Base-by-base conservation (phyloP, 1,140 invertebrate genomes). In the Anagrus nilaparvatae region DNA sequence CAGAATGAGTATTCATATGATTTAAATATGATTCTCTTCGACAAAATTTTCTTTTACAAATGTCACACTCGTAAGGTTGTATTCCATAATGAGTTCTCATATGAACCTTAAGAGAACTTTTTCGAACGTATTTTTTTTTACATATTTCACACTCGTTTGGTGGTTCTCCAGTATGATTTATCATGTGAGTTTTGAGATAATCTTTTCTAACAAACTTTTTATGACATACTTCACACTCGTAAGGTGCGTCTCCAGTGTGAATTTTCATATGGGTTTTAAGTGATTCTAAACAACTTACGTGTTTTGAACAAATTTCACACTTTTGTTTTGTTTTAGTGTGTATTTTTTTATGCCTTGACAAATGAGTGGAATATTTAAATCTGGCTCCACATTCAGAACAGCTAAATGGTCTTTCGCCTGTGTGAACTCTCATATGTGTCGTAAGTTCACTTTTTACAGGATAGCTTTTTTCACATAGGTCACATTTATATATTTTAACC, bases 231-330 rank as follows among this genome's bases (percentile, higher is more conserved):
- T 78, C 75, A 61, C 89, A 94, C 29, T 78, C 75, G 56, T 81
- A 90, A 0, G 86, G 86, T 25, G 84, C 67, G 55, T 90, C 85
- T 1, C 87, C 81, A 0, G 82, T 84, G 50, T 89, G 85, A 1
- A 77, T 82, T 1, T 83, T 71, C 56, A 87, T 76, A 60, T 90
- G 87, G 9, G 67, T 69, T 32, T 77, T 70, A 47, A 82, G 64
- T 35, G 80, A 59, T 2, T 77, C 72, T 20, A 76, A 70, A 3
- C 81, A 68, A 10, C 75, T 76, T 54, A 89, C 89, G 4, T 71
- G 66, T 41, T 80, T 79, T n/a, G n/a, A n/a, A n/a, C n/a, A n/a
- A n/a, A n/a, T n/a, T n/a, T n/a, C n/a, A n/a, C n/a, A n/a, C n/a
- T n/a, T n/a, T n/a, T n/a, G n/a, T n/a, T n/a, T n/a, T n/a, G n/a